A percentile compares a stretch with the other conserved stretches of the same genome.
Evolutionary conservation across 1,140 invertebrate genomes (phyloP).

Genomic region (Magallana gigas): DNA sequence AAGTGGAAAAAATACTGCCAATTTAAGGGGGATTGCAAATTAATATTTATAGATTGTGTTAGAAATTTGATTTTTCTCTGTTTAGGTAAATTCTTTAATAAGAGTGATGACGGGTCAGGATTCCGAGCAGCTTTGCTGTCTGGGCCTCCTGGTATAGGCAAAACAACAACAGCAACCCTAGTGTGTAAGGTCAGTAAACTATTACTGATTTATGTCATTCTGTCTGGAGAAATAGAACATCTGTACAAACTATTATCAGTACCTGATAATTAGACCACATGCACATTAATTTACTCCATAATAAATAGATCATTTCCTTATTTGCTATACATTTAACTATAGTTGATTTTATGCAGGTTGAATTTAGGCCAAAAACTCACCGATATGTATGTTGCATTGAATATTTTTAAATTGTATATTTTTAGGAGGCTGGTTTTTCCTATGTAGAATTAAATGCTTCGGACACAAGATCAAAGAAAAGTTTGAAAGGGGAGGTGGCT

Average conservation of each 20-base stretch:
- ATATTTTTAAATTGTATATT: conserved; percentile 81
- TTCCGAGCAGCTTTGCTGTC: conserved; percentile 96
- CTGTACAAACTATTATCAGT: too few relatives aligned
- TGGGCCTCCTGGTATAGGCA: conserved; percentile 88
- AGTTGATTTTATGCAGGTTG: too few relatives aligned
- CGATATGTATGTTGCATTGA: too few relatives aligned
- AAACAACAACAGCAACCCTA: conserved; percentile 81
- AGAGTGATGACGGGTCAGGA: conserved; percentile 84
- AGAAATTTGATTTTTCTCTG: background rate
- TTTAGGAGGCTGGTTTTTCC: conserved; percentile 92
- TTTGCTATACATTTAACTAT: too few relatives aligned
- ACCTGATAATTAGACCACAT: too few relatives aligned
- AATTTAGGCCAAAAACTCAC: too few relatives aligned
- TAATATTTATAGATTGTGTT: background rate
- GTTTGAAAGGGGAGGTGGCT: conserved; percentile 90
- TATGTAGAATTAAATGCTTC: conserved; percentile 98
- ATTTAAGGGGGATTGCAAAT: too few relatives aligned
- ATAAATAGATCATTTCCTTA: too few relatives aligned
- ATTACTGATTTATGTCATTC: too few relatives aligned
- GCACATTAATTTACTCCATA: too few relatives aligned
- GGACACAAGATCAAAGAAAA: conserved; percentile 94
- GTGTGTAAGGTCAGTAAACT: conserved; percentile 76
- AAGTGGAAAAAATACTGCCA: too few relatives aligned
- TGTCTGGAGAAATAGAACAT: too few relatives aligned
- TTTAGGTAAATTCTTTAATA: conserved; percentile 68